phyloP scores from a whole-genome alignment of 2,113 vertebrate genomes.

The Eurypyga helias region DNA sequence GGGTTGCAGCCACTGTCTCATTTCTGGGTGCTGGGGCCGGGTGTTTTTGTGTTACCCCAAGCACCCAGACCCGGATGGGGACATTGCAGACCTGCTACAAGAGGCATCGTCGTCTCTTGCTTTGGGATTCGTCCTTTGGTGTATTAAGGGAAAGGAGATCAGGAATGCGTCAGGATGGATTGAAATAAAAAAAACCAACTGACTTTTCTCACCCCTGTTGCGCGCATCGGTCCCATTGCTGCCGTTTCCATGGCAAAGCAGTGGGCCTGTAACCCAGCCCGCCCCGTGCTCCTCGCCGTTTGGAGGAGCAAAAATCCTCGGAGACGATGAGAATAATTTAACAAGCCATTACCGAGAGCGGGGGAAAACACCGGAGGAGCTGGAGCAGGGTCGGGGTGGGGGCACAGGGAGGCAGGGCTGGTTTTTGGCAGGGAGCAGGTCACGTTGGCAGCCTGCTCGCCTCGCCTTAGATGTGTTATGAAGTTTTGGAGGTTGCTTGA shows the following conservation, averaged over 20 bases:
- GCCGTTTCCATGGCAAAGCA: constrained; percentile 57
- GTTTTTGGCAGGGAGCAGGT: constrained; percentile 69
- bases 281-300: neutral
- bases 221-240: neutral
- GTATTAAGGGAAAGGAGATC: neutral
- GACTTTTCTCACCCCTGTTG: constrained; percentile 35
- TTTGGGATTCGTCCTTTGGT: neutral
- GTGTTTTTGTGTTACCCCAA: neutral
- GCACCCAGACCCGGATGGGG: neutral
- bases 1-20: accelerated
- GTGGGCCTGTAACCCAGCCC: constrained; percentile 33
- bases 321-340: constrained; percentile 56
- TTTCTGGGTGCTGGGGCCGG: neutral
- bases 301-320: constrained; percentile 21
- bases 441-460: constrained; percentile 69
- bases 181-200: neutral
- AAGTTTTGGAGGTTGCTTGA: constrained; percentile 77
- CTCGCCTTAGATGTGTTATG: constrained; percentile 62
- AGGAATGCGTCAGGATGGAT: neutral
- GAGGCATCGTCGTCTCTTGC: accelerated
- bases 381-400: constrained; percentile 14
- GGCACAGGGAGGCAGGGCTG: constrained; percentile 13
- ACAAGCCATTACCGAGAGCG: constrained; percentile 24
- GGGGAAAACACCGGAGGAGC: constrained; percentile 20
- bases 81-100: neutral